Evolutionary conservation across 2,888 invertebrate species (phyloP), one percentile per base, ranked within the genome.

Genomic region (Hylaea fasciaria): DNA sequence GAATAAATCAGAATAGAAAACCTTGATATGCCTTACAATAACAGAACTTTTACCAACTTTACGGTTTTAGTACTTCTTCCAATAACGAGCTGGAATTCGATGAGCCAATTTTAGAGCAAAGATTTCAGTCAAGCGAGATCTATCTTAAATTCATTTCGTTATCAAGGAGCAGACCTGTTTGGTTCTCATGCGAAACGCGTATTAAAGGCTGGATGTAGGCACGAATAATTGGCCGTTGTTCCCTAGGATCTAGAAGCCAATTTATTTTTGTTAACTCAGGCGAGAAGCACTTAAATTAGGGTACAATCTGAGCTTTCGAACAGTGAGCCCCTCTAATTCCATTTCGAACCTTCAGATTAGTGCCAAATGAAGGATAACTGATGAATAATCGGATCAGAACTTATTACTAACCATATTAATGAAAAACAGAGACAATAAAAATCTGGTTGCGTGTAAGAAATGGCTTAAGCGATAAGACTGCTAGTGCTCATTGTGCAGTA

Each of bases 21-120:
- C 51, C 32, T 63, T 29, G 50, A 53, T 62, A 60, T 65, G 62
- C 59, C 62, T 64, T 65, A 68, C 60, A 66, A 68, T 48, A 65
- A 68, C 63, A 63, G 55, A 65, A 68, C 59, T 68, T 66, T 70
- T 65, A 64, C 66, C 57, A 56, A 64, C 59, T 57, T 61, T 52
- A 65, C 59, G 57, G 57, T 61, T 69, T 68, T 57, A 64, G 62
- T 63, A 60, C 12, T 61, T 62, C 44, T 70, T 68, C 56, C 40
- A 46, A 51, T 68, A 68, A 66, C 65, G 61, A 66, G 65, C 64
- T 68, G 35, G 48, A 62, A 66, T 62, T 68, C 62, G 65, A 68
- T 68, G 66, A 64, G 62, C 17, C 57, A 47, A 53, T 48, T 63
- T 66, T 53, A 57, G 35, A 54, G 62, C 29, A n/a, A 9, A 43